These are phyloP conservation scores for Eulacestoma nigropectus DNA, from an alignment of 2,113 vertebrate species.

Conservation along the genomic window DNA sequence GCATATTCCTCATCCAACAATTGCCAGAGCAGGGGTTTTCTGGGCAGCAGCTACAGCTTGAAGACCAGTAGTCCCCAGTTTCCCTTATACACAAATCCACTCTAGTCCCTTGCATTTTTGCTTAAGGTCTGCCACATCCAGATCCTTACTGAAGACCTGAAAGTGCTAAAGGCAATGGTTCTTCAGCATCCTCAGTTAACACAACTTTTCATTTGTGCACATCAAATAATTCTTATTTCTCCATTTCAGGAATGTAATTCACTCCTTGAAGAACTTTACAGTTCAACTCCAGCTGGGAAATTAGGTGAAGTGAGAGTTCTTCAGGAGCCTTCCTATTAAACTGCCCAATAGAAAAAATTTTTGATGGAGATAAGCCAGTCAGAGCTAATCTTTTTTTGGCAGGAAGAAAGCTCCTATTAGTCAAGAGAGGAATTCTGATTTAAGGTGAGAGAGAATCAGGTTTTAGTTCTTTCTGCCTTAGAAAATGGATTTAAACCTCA, in stretches of 20 bases:
- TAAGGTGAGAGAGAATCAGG: not conserved
- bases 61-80: not conserved
- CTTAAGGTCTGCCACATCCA: not conserved
- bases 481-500: not conserved
- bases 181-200: not conserved
- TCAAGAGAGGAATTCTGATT: not conserved
- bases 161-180: not conserved
- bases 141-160: not conserved
- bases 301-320: not conserved
- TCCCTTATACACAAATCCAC: not conserved
- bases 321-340: not conserved
- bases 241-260: not conserved
- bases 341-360: not conserved
- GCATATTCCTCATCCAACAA: not conserved
- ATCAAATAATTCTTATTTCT: not conserved
- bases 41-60: not conserved
- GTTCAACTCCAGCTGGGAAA: not conserved
- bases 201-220: not conserved
- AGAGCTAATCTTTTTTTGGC: not conserved
- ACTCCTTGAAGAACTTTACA: not conserved
- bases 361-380: not conserved
- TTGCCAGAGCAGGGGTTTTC: not conserved
- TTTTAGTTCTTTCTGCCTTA: not conserved
- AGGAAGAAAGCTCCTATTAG: not conserved
- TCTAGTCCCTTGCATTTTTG: not conserved